A percentile compares a stretch with the other conserved stretches of the same genome.
These are phyloP conservation scores for Sebastes minor DNA, from an alignment of 2,797 vertebrate genomes.

Conservation along the genomic window DNA sequence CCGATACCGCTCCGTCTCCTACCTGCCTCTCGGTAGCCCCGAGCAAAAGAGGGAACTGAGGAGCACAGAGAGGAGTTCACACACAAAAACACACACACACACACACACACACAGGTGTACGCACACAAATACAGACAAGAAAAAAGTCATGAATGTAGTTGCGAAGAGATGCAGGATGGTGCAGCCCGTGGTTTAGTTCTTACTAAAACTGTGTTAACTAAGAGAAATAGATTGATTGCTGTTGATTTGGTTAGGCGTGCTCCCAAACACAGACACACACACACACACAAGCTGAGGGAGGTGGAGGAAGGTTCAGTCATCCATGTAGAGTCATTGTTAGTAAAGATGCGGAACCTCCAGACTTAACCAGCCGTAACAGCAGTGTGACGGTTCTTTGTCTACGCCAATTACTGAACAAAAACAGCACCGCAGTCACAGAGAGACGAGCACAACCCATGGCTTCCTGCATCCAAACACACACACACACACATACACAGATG, in stretches of 20 bases:
- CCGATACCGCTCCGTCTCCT: slow-evolving; percentile 57
- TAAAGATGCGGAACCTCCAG: slow-evolving; percentile 77
- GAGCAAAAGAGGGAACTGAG: slow-evolving; percentile 65
- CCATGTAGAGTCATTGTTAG: slow-evolving; percentile 76
- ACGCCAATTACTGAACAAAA: slow-evolving; percentile 78
- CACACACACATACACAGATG: slow-evolving; percentile 6
- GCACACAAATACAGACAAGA: slow-evolving; percentile 36
- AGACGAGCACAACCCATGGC: slow-evolving; percentile 61
- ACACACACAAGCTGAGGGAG: slow-evolving; percentile 50
- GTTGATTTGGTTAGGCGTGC: slow-evolving; percentile 15
- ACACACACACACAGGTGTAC: slow-evolving; percentile 6
- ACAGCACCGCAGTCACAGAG: slow-evolving; percentile 52
- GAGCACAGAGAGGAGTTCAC: slow-evolving; percentile 54
- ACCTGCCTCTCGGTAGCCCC: slow-evolving; percentile 69
- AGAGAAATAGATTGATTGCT: slow-evolving; percentile 13
- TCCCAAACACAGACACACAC: slow-evolving; percentile 16
- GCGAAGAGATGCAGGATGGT: slow-evolving; percentile 8
- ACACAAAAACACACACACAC: slow-evolving; percentile 8
- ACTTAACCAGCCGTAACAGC: slow-evolving; percentile 75
- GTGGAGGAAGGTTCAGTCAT: slow-evolving; percentile 69
- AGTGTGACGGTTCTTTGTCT: slow-evolving; percentile 79
- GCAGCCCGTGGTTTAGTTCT: slow-evolving; percentile 10
- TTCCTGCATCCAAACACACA: slow-evolving; percentile 52
- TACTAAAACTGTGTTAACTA: slow-evolving; percentile 20
- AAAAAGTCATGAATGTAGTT: slow-evolving; percentile 42